Evolutionary conservation across 2,797 vertebrate species (phyloP).

Genomic region (Threskiornis aethiopicus): DNA sequence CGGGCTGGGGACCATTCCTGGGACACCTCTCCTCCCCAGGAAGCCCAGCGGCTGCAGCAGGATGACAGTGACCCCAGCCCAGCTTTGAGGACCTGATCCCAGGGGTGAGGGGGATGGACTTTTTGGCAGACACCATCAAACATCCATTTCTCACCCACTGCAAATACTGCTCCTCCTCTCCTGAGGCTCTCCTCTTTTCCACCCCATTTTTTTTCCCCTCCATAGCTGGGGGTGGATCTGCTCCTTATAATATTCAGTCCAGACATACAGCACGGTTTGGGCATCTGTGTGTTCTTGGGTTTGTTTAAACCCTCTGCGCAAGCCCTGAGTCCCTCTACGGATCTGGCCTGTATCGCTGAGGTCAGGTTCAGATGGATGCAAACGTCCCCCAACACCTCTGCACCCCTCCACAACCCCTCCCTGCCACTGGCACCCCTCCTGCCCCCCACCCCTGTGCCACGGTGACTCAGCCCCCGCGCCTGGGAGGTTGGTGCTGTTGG

Average conservation of each 20-base stretch:
- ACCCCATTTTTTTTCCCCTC: neutral
- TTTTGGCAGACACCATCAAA: neutral
- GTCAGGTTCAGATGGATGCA: neutral
- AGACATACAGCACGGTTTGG: accelerated
- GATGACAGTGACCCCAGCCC: neutral
- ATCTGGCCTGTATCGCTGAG: neutral
- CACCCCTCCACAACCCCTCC: neutral
- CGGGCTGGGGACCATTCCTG: neutral
- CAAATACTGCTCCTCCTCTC: neutral
- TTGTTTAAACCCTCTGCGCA: neutral
- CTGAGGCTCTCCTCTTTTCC: neutral
- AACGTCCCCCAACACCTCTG: neutral
- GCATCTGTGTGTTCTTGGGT: neutral
- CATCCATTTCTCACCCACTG: neutral
- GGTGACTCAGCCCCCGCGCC: neutral
- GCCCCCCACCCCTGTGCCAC: neutral
- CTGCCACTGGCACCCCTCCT: neutral
- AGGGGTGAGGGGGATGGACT: neutral
- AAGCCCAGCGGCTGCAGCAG: neutral
- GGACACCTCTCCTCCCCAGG: neutral
- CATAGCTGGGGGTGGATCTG: neutral
- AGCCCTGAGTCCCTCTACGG: neutral
- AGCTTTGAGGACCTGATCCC: neutral
- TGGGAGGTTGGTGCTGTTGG: neutral
- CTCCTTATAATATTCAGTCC: neutral